phyloP scores from a whole-genome alignment of 2,797 vertebrate genomes.

The Crocidura indochinensis region DNA sequence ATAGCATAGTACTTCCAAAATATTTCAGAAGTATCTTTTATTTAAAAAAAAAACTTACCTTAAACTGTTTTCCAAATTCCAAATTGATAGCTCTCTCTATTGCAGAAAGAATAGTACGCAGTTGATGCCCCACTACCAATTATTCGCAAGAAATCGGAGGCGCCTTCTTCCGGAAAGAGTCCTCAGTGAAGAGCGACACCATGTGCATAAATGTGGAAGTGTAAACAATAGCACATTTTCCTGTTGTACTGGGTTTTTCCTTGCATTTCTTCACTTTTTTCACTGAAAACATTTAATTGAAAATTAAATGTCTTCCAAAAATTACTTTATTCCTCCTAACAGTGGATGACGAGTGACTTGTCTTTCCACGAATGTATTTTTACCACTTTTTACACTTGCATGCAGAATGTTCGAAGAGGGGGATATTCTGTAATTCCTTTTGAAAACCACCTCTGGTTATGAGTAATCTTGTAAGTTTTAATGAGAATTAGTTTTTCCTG shows the following conservation, averaged over 20 bases:
- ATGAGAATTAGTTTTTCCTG: constrained; percentile 2
- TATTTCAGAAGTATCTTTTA: background rate
- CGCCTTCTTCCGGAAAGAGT: constrained; percentile 52
- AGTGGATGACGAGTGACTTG: background rate
- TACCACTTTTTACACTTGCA: background rate
- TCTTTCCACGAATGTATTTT: constrained; percentile 49
- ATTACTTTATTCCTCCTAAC: background rate
- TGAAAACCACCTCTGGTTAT: constrained; percentile 33
- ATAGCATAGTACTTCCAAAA: constrained; percentile 72
- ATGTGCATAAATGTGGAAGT: constrained; percentile 79
- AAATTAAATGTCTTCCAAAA: constrained; percentile 42
- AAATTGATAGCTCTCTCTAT: background rate
- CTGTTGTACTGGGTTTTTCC: background rate
- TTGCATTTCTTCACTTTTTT: constrained; percentile 32
- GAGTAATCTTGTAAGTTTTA: background rate
- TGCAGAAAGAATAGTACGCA: constrained; percentile 27
- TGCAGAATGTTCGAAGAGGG: constrained; percentile 50
- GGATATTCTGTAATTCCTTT: constrained; percentile 19
- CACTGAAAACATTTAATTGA: background rate
- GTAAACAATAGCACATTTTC: constrained; percentile 57
- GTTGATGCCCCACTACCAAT: background rate
- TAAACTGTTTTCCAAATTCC: constrained; percentile 29
- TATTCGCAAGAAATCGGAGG: constrained; percentile 28
- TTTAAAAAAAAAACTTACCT: constrained; percentile 29
- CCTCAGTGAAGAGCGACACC: constrained; percentile 86